Conservation (phyloP, 2,888 invertebrate species). For the Eupithecia abbreviata region DNA sequence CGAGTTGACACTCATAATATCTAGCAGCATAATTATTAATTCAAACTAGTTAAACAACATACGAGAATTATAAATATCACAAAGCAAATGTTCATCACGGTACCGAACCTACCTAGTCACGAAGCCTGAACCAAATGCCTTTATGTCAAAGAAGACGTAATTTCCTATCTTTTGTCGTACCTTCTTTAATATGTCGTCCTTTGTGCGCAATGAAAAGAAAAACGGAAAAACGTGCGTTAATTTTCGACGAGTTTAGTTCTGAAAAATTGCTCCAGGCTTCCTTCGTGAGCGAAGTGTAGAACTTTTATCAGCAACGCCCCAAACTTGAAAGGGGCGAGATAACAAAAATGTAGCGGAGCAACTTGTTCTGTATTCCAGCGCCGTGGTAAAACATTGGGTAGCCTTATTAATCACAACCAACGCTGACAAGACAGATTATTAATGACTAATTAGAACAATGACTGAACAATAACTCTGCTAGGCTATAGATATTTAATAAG, state of each 20-base stretch:
- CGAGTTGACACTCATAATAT: slow-evolving; percentile 39
- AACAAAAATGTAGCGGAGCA: slow-evolving; percentile 31
- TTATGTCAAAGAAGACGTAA: slow-evolving; percentile 6
- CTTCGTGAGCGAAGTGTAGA: slow-evolving; percentile 17
- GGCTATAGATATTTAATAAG: slow-evolving; percentile 73
- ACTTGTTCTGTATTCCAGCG: slow-evolving; percentile 41
- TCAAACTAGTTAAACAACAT: slow-evolving; percentile 36
- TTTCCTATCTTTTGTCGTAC: slow-evolving; percentile 14
- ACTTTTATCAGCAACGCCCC: slow-evolving; percentile 23
- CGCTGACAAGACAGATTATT: slow-evolving; percentile 71
- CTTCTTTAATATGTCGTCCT: slow-evolving; percentile 3
- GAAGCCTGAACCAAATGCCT: neutral
- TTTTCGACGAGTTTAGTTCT: slow-evolving; percentile 12
- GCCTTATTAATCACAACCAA: slow-evolving; percentile 66
- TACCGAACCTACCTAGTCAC: slow-evolving; percentile 8
- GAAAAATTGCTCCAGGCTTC: slow-evolving; percentile 7
- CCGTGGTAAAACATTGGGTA: slow-evolving; percentile 54
- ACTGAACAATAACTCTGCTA: slow-evolving; percentile 71
- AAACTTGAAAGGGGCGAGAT: slow-evolving; percentile 25
- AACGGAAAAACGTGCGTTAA: slow-evolving; percentile 9
- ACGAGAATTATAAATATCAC: slow-evolving; percentile 32
- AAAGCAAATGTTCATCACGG: slow-evolving; percentile 28
- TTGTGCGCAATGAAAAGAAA: slow-evolving; percentile 9
- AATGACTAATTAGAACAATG: slow-evolving; percentile 76
- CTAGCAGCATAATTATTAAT: slow-evolving; percentile 40